Base-by-base conservation (phyloP, 2,888 invertebrate species). In the Axea sp. region DNA sequence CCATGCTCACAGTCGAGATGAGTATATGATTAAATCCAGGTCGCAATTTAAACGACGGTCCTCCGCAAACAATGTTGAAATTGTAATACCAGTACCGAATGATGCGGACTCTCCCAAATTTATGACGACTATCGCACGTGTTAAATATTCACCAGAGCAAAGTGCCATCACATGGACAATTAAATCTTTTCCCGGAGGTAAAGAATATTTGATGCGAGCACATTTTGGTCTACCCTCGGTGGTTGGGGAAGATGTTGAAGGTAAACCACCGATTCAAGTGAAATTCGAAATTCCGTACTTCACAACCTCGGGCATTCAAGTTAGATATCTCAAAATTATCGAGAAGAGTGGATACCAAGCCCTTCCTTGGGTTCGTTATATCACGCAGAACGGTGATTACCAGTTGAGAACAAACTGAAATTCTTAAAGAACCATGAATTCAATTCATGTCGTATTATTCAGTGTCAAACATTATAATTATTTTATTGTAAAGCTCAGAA, bases 231-330 rank as follows among this genome's bases (percentile, higher is more conserved):
- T 99, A 68, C 99, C 99, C 0, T 98, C 98, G 74, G 98, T 99
- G 1, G 94, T 94, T 83, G 94, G 95, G 81, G 98, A 98, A 85
- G 97, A 98, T 80, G 89, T 92, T 0, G 98, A 99, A 89, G 98
- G 98, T 0, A 96, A 96, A 87, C 98, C 99, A 35, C 99, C 99
- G 0, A 99, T 99, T 79, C 96, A 97, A 89, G 98, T 99, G 1
- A 97, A 97, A 88, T 99, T 99, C 90, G 99, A 99, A 89, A 99
- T 99, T 81, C 99, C 99, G 0, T 99, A 99, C 86, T 99, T 99
- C 84, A 99, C 99, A 0, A 99, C 99, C 22, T 98, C 98, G 15
- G 99, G 99, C 24, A 98, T 99, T 82, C 99, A 99, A 91, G 94
- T 95, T 2, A 92, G 98, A 57, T 98, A 98, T 86, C 89, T 98